Evolutionary conservation across 2,113 vertebrate species (phyloP), one percentile per base, ranked within the genome.

Genomic region (Xyrauchen texanus): DNA sequence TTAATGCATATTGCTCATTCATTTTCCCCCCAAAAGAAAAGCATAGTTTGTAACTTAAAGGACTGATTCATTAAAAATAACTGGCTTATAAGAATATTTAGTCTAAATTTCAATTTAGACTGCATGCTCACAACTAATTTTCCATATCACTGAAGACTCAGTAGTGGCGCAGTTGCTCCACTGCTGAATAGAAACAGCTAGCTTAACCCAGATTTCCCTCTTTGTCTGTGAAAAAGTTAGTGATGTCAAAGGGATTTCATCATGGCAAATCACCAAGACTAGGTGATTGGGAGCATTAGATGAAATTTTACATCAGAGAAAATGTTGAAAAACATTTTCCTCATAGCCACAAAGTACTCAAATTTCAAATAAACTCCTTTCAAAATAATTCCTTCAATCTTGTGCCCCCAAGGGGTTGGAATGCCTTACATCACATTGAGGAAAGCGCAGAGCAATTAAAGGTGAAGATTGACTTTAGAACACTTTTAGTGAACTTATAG

Each of bases 231-330:
- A 62, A 9, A 8, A 10, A 12, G 13, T 57, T 5, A 64, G 8
- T 16, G 44, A 47, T 63, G 58, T 68, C 12, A 44, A 45, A 42
- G 45, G 53, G 51, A 76, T 64, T 52, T 82, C 52, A 53, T 75
- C 49, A 75, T 13, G 42, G 34, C n/a, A 11, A 5, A 49, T 52
- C 58, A 21, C 46, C 51, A 21, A 61, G 47, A 63, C 58, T 52
- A 10, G 76, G 51, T 64, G 77, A 61, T 13, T 58, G 68, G 58
- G 12, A 65, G 45, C 21, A 34, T 34, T 34, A 34, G 21, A 82
- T 58, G 70, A 15, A 57, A 70, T 45, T 70, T 57, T 55, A n/a
- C 69, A 72, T 72, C 42, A 16, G 16, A 62, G 53, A 66, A 65
- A 76, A 76, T 63, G 45, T 60, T 46, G 55, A 13, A 62, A 52